Conservation (phyloP, 2,888 invertebrate genomes). For the Athrips mouffetella region DNA sequence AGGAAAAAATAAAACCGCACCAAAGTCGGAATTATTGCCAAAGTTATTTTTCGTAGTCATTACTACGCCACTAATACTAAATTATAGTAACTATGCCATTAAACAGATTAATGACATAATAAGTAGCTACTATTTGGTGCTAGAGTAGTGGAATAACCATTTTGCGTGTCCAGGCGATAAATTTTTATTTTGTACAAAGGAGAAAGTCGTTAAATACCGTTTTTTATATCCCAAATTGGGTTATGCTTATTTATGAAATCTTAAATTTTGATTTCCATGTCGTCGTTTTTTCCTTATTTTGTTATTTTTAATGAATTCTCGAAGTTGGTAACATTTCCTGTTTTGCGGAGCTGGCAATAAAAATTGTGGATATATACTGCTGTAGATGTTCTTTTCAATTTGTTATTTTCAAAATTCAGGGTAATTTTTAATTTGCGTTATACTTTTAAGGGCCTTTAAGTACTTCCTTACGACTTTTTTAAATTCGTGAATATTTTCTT, state of each 20-base stretch:
- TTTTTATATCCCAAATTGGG: not conserved
- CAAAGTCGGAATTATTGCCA: too few relatives aligned
- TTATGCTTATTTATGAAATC: not conserved
- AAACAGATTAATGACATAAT: slow-evolving; percentile 3
- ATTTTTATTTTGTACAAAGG: slow-evolving; percentile 2
- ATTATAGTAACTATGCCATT: not conserved
- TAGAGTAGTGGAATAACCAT: not conserved
- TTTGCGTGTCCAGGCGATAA: not conserved
- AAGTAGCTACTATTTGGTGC: not conserved
- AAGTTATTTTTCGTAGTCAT: too few relatives aligned
- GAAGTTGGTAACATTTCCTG: too few relatives aligned
- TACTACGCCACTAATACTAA: not conserved
- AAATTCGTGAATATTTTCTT: too few relatives aligned
- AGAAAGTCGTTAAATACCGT: not conserved
- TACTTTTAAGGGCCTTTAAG: too few relatives aligned
- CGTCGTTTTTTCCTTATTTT: not conserved
- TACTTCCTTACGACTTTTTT: too few relatives aligned
- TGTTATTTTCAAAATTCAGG: too few relatives aligned
- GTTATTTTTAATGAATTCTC: not conserved
- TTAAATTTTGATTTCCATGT: not conserved
- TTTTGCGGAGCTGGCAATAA: too few relatives aligned
- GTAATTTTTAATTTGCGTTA: too few relatives aligned
- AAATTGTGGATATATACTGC: too few relatives aligned
- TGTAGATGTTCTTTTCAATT: too few relatives aligned
- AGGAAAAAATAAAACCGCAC: not conserved